Percentiles rank a stretch among this genome's conserved stretches.
phyloP scores from a whole-genome alignment of 2,888 invertebrate genomes.

The Aphelenchoides bicaudatus region DNA sequence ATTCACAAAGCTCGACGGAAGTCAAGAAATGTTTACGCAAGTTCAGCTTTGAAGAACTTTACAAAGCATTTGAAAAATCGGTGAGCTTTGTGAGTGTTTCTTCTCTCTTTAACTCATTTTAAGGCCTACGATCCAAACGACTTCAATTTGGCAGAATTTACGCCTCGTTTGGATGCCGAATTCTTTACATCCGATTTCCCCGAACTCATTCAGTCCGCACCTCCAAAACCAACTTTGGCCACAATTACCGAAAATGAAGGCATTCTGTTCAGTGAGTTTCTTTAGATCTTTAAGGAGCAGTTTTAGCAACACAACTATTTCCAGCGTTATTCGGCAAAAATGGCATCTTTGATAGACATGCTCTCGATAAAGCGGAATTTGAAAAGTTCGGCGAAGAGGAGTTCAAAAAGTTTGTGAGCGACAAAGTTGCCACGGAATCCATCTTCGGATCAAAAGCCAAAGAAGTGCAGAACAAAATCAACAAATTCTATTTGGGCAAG shows the following conservation, averaged over 20 bases:
- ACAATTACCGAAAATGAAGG: constrained; percentile 23
- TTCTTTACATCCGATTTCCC: constrained; percentile 28
- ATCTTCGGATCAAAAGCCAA: constrained; percentile 27
- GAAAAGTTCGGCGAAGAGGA: constrained; percentile 23
- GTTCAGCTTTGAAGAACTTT: constrained; percentile 20
- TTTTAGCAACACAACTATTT: too few species aligned
- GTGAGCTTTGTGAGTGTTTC: constrained; percentile 23
- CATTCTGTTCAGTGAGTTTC: constrained; percentile 24
- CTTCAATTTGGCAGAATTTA: constrained; percentile 23
- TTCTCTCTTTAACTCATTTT: not conserved
- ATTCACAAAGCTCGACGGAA: constrained; percentile 12
- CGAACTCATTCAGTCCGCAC: constrained; percentile 19
- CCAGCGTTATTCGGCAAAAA: too few species aligned
- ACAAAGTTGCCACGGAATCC: constrained; percentile 26
- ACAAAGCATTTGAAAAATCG: constrained; percentile 24
- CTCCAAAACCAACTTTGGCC: constrained; percentile 20
- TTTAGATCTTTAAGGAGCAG: constrained; percentile 6
- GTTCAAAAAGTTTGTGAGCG: constrained; percentile 23
- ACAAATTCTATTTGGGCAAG: constrained; percentile 28
- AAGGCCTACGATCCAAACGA: constrained; percentile 13
- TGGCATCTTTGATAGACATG: too few species aligned
- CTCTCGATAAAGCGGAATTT: too few species aligned
- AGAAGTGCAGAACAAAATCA: constrained; percentile 28
- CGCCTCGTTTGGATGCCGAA: constrained; percentile 34
- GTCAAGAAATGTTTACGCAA: constrained; percentile 27